phyloP scores from a whole-genome alignment of 2,113 vertebrate species.

The Ancistrus triradiatus region DNA sequence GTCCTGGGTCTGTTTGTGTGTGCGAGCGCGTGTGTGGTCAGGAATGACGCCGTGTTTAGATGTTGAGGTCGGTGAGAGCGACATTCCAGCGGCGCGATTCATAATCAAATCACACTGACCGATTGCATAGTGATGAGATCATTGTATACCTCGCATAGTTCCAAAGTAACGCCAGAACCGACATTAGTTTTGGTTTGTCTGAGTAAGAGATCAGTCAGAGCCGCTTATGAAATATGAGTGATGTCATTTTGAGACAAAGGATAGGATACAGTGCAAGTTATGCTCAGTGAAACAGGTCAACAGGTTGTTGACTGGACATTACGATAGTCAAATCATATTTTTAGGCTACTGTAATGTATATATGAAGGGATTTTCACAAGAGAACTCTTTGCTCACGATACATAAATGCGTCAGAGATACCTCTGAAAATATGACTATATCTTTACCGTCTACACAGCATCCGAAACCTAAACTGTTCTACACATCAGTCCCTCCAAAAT shows the following conservation, averaged over 20 bases:
- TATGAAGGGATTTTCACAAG: too few species aligned
- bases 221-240: neutral
- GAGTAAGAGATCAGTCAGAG: neutral
- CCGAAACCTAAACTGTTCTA: too few species aligned
- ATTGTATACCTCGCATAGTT: neutral
- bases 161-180: too few species aligned
- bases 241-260: neutral
- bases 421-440: too few species aligned
- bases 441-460: too few species aligned
- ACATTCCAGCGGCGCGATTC: slow-evolving; percentile 6
- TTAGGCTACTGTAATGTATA: too few species aligned
- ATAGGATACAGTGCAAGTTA: too few species aligned
- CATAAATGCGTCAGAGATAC: too few species aligned
- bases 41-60: slow-evolving; percentile 10
- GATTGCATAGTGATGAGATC: neutral
- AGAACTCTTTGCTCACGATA: too few species aligned
- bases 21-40: neutral
- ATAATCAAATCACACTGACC: neutral
- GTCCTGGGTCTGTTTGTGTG: neutral
- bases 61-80: neutral
- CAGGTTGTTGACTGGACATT: neutral
- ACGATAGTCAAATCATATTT: too few species aligned
- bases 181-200: too few species aligned
- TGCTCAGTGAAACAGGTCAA: neutral
- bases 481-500: too few species aligned